A percentile compares a stretch with the other conserved stretches of the same genome.
These are phyloP conservation scores for Bombus breviceps DNA, from an alignment of 1,140 invertebrate species.

Conservation along the genomic window DNA sequence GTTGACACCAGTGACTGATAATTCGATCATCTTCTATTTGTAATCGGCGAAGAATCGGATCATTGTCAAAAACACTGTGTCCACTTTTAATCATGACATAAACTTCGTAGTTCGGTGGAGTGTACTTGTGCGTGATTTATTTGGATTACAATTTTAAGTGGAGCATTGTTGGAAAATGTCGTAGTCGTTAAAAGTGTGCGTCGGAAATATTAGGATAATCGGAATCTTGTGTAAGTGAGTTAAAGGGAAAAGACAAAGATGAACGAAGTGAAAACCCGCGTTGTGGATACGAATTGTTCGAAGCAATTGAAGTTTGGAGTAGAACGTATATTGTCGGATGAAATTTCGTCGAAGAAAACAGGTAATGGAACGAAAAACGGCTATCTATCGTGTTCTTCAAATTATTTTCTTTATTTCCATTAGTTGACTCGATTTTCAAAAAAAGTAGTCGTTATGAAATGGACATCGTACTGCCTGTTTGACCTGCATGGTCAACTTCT, in stretches of 20 bases:
- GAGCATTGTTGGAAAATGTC: neutral
- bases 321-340: constrained; percentile 82
- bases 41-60: neutral
- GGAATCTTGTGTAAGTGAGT: neutral
- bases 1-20: neutral
- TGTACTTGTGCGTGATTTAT: neutral
- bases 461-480: neutral
- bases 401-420: neutral
- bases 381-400: neutral
- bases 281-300: constrained; percentile 55
- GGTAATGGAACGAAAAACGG: constrained; percentile 51
- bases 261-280: constrained; percentile 44
- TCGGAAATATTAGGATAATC: neutral
- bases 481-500: neutral
- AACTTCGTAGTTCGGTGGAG: neutral
- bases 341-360: constrained; percentile 65
- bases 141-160: neutral
- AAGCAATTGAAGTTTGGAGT: constrained; percentile 82
- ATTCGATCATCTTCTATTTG: neutral
- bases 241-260: constrained; percentile 28
- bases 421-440: neutral
- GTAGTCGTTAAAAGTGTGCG: neutral
- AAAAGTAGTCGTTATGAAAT: neutral
- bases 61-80: neutral
- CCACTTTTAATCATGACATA: neutral